A percentile compares a stretch with the other conserved stretches of the same genome.
These are phyloP conservation scores for Tautogolabrus adspersus DNA, from an alignment of 2,113 vertebrate genomes.

Conservation along the genomic window DNA sequence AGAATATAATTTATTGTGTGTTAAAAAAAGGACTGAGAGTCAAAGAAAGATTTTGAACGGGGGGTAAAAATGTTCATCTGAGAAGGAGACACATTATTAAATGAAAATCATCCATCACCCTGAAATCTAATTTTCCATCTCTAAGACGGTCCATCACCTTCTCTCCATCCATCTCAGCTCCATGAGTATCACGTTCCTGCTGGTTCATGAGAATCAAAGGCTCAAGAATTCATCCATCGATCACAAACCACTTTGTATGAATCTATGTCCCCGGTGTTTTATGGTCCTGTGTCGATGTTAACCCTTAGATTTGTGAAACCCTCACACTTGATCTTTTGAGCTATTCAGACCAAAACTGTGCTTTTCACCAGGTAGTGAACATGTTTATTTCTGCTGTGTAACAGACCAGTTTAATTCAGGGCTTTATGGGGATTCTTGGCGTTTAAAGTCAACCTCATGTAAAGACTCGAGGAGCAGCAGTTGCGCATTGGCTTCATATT, in stretches of 20 bases:
- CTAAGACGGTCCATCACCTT: background rate
- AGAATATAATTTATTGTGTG: background rate
- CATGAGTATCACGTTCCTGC: background rate
- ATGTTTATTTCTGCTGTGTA: too few relatives aligned
- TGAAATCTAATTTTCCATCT: constrained; percentile 5
- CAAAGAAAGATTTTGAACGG: background rate
- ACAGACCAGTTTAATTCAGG: too few relatives aligned
- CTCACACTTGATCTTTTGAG: background rate
- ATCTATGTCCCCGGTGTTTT: constrained; percentile 8
- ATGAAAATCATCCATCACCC: constrained; percentile 19
- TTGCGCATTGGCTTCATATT: background rate
- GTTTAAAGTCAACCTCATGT: background rate
- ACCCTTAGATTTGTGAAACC: background rate
- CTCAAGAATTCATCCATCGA: constrained; percentile 13
- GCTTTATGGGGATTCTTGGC: background rate
- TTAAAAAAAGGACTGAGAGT: background rate
- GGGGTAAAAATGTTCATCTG: background rate
- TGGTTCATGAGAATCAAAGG: background rate
- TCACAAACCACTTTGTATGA: constrained; percentile 21
- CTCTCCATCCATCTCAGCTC: constrained; percentile 32
- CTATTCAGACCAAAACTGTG: too few relatives aligned
- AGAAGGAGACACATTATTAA: background rate
- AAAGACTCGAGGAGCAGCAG: background rate
- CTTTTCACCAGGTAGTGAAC: background rate
- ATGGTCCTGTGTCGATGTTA: background rate